Base-by-base conservation (phyloP, 2,888 invertebrate genomes). In the Papilio protenor region DNA sequence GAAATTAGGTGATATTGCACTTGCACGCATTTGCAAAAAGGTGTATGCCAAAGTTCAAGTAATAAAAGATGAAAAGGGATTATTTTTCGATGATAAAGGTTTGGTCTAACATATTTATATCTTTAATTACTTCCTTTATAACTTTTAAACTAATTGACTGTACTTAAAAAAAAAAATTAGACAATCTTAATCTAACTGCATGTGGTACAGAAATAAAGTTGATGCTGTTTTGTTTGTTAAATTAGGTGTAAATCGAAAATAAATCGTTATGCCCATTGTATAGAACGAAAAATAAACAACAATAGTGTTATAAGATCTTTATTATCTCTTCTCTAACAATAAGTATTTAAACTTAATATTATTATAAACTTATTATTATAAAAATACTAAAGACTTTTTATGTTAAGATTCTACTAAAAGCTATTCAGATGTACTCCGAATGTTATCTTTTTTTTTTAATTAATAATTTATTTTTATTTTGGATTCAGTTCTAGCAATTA, bases 71-170 rank as follows among this genome's bases (percentile, higher is more conserved):
- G 90, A 91, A 80, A 86, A 92, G 57, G 94, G 94, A 78, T 81
- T 93, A 79, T 94, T 94, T 87, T 89, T 88, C 79, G 94, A 92
- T 59, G 85, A 92, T 52, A 94, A 93, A 91, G 93, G 94, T 93
- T 83, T 77, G 77, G 23, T 79, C 79, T 69, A 10, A 21, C n/a
- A 27, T 81, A 76, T 74, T 78, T 76, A 16, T 61, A 16, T 61
- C 14, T 12, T 23, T 16, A 61, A 27, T 59, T 14, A 59, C 2
- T 33, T 3, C 55, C 11, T 23, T 33, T 14, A 1, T 27, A 27
- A 27, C 61, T 27, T 27, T 14, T 11, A 59, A 12, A 16, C 2
- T 33, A 16, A 14, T 61, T 27, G 61, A 27, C 6, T 52, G 18
- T 11, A 64, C 8, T 64, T 16, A 18, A 8, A 61, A 64, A 18